phyloP scores from a whole-genome alignment of 2,797 vertebrate genomes.

The Ptychadena robeensis region DNA sequence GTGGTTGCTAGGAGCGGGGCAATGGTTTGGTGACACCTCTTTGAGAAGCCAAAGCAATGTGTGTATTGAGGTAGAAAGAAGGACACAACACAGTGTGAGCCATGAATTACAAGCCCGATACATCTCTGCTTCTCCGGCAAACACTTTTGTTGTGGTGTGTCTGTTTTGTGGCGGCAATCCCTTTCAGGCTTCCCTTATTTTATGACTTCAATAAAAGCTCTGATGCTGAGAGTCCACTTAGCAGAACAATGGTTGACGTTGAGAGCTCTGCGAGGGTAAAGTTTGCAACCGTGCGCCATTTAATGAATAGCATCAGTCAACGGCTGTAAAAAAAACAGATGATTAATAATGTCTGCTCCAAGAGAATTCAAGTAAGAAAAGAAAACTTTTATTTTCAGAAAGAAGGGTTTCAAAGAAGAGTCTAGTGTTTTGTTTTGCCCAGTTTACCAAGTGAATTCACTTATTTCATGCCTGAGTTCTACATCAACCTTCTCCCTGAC shows the following conservation, averaged over 20 bases:
- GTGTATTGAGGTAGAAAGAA: constrained; percentile 77
- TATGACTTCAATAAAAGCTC: constrained; percentile 73
- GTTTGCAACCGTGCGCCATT: constrained; percentile 78
- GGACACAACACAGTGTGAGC: constrained; percentile 74
- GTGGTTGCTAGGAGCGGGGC: constrained; percentile 91
- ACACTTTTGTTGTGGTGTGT: constrained; percentile 75
- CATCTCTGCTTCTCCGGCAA: constrained; percentile 72
- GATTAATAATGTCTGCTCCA: constrained; percentile 86
- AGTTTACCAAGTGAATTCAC: constrained; percentile 59
- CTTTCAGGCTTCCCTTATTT: constrained; percentile 26
- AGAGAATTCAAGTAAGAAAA: constrained; percentile 49
- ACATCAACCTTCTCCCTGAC: constrained; percentile 26
- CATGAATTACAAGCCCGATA: constrained; percentile 84
- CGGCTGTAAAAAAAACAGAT: constrained; percentile 79
- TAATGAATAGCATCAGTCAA: constrained; percentile 86
- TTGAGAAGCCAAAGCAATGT: constrained; percentile 74
- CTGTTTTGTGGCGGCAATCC: constrained; percentile 8
- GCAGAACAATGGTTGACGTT: constrained; percentile 81
- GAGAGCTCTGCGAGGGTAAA: constrained; percentile 84
- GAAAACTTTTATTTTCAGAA: constrained; percentile 64
- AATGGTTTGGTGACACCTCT: constrained; percentile 66
- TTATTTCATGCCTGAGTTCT: constrained; percentile 44
- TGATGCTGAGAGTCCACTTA: constrained; percentile 85
- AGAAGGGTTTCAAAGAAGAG: constrained; percentile 65
- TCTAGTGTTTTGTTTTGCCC: constrained; percentile 61